phyloP scores from a whole-genome alignment of 2,113 vertebrate species.

The Dendropsophus ebraccatus region DNA sequence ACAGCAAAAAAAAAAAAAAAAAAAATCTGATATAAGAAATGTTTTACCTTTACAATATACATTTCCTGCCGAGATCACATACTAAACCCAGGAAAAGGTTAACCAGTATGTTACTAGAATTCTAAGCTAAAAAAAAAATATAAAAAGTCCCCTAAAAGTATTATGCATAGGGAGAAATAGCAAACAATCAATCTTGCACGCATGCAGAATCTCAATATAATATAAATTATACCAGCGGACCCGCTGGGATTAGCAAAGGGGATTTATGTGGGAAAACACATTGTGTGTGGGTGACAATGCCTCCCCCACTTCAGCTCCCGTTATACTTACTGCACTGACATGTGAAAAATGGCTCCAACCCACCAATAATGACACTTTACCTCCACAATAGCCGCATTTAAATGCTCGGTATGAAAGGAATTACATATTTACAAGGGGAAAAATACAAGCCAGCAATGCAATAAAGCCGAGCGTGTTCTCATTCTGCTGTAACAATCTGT shows the following conservation, averaged over 20 bases:
- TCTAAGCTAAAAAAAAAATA: neutral
- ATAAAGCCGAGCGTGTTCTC: neutral
- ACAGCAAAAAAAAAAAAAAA: too few species aligned
- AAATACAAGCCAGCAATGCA: slow-evolving; percentile 23
- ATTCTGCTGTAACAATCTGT: slow-evolving; percentile 18
- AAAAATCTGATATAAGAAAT: too few species aligned
- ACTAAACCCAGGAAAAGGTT: slow-evolving; percentile 25
- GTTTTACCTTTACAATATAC: neutral
- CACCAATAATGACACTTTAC: slow-evolving; percentile 20
- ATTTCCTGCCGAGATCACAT: neutral
- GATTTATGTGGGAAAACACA: slow-evolving; percentile 46
- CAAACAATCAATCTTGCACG: slow-evolving; percentile 38
- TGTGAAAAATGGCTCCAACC: slow-evolving; percentile 45
- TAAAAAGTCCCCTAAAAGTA: neutral
- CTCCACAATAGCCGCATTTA: slow-evolving; percentile 38
- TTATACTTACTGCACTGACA: slow-evolving; percentile 37
- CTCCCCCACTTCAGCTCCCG: slow-evolving; percentile 47
- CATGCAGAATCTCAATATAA: slow-evolving; percentile 49
- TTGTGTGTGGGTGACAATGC: slow-evolving; percentile 45
- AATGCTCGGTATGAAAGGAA: slow-evolving; percentile 24
- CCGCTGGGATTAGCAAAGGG: slow-evolving; percentile 42
- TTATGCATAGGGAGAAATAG: slow-evolving; percentile 15
- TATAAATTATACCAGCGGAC: slow-evolving; percentile 39
- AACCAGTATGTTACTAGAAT: neutral
- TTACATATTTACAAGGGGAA: neutral